Evolutionary conservation across 2,113 vertebrate species (phyloP), one percentile per base, ranked within the genome.

Genomic region (Nasalis larvatus): DNA sequence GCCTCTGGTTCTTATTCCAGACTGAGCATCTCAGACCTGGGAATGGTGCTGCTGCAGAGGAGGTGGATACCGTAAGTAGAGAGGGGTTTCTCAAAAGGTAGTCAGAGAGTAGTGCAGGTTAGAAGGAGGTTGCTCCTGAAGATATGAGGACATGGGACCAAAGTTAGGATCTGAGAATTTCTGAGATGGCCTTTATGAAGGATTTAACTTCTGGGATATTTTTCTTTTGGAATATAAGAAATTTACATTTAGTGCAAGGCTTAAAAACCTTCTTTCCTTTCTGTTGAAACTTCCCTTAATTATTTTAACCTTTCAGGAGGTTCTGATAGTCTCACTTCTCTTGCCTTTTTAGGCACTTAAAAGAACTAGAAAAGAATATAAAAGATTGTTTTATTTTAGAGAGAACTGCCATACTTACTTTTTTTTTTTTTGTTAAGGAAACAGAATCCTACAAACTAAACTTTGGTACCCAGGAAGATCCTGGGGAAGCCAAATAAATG

Each of bases 291-390:
- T 89, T 93, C 35, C 45, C 68, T 91, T 91, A 89, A 93, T 95
- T 96, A 95, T 78, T 93, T 32, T 89, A 94, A 91, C 27, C 40
- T 96, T 94, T 95, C 25, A 92, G 35, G 63, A 84, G 80, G 92
- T 86, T 96, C 56, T 81, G 49, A 63, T 56, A 95, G 89, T 96
- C 27, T 42, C 7, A 40, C 32, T 71, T 94, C 35, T 86, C 49
- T 12, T 94, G 76, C 66, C 49, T 82, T 96, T 95, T 94, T 66
- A 86, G 52, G 78, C 96, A 37, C 40, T 68, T 89, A 56, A 92
- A 69, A 37, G 35, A 27, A 92, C 86, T 94, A 89, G 32, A 45
- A 77, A 91, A 87, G 47, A 74, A 83, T 78, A 71, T 9, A 86
- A 83, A 91, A 91, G 40, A n/a, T 40, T 25, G 37, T 83, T 92